These are phyloP conservation scores for Drosophila burlai DNA, from an alignment of 1,140 invertebrate genomes.

Conservation along the genomic window DNA sequence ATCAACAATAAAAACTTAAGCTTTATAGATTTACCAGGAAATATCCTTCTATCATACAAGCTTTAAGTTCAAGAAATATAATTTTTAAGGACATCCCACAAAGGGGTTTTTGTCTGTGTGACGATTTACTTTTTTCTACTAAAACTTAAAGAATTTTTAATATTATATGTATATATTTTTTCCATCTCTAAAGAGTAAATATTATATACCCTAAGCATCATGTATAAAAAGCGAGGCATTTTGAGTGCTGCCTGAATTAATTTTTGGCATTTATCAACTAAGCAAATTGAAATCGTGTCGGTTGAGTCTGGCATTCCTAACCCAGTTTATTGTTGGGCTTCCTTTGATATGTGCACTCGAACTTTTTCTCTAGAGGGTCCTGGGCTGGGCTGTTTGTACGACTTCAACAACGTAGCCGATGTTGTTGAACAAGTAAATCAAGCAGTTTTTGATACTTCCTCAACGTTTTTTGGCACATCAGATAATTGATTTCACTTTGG, in stretches of 20 bases:
- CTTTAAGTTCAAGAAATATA: background rate
- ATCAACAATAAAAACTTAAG: background rate
- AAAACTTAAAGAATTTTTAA: background rate
- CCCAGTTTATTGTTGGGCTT: slow-evolving; percentile 65
- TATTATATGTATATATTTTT: background rate
- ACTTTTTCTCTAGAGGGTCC: slow-evolving; percentile 14
- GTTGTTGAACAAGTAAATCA: slow-evolving; percentile 44
- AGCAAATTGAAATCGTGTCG: slow-evolving; percentile 81
- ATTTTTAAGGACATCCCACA: background rate
- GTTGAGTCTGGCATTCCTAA: slow-evolving; percentile 61
- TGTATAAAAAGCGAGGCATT: slow-evolving; percentile 46
- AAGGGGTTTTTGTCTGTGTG: background rate
- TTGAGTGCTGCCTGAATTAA: slow-evolving; percentile 66
- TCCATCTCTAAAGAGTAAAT: too few species aligned
- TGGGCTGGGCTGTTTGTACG: background rate
- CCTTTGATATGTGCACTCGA: slow-evolving; percentile 62
- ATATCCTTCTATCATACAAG: background rate
- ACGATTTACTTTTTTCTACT: background rate
- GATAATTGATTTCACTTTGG: slow-evolving; percentile 77
- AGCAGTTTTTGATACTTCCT: slow-evolving; percentile 42
- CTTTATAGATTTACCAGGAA: background rate
- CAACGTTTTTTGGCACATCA: slow-evolving; percentile 66
- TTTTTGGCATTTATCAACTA: slow-evolving; percentile 77
- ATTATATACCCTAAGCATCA: background rate
- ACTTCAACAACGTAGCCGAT: slow-evolving; percentile 8